A percentile compares a stretch with the other conserved stretches of the same genome.
phyloP scores from a whole-genome alignment of 37 sponge, comb jelly and placozoan genomes.

The Mnemiopsis leidyi region DNA sequence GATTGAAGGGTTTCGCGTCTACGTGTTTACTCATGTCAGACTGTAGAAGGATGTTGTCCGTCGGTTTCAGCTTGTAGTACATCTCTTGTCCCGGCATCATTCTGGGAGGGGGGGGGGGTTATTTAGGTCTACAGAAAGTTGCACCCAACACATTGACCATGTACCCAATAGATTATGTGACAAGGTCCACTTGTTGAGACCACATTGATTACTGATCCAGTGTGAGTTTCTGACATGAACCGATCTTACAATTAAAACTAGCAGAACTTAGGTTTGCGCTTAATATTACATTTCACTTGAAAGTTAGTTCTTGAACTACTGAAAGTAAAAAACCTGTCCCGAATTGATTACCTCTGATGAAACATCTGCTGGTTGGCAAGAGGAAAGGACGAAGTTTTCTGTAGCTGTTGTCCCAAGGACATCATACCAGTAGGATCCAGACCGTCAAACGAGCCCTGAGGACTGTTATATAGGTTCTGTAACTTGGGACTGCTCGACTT shows the following conservation, averaged over 20 bases:
- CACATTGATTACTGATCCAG: too few species aligned
- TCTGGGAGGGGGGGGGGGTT: too few species aligned
- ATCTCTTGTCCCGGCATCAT: slow-evolving; percentile 31
- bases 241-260: too few species aligned
- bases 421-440: slow-evolving; percentile 41
- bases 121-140: too few species aligned
- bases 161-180: too few species aligned
- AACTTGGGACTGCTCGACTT: slow-evolving; percentile 56
- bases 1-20: slow-evolving; percentile 64
- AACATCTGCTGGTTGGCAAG: slow-evolving; percentile 40
- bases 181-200: too few species aligned
- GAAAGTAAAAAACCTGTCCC: too few species aligned
- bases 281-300: too few species aligned
- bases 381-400: neutral
- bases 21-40: slow-evolving; percentile 55
- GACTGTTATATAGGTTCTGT: slow-evolving; percentile 30
- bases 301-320: too few species aligned
- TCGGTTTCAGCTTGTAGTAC: slow-evolving; percentile 55
- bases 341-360: slow-evolving; percentile 50
- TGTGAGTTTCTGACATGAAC: too few species aligned
- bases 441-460: slow-evolving; percentile 54
- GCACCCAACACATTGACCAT: too few species aligned
- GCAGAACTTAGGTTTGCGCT: too few species aligned
- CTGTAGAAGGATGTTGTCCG: slow-evolving; percentile 44
- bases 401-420: slow-evolving; percentile 2